Evolutionary conservation across 2,797 vertebrate species (phyloP), one percentile per base, ranked within the genome.

Genomic region (Emydoidea blandingii): DNA sequence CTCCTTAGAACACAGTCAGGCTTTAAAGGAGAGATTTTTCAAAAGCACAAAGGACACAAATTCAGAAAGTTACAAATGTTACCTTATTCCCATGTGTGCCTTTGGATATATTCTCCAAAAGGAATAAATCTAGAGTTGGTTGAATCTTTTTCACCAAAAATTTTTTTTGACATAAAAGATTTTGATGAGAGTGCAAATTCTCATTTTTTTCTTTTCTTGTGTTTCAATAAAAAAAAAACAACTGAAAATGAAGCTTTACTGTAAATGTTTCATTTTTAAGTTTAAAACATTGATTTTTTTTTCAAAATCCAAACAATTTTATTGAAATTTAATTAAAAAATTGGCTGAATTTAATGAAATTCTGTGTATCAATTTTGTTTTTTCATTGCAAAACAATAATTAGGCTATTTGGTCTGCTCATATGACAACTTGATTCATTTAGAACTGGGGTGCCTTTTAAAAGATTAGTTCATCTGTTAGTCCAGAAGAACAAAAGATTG

Each of bases 371-470:
- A 0, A 12, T n/a, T 21, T 23, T 76, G 72, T 41, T 56, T 34
- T 23, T 14, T 78, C 52, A 72, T 54, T 79, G 44, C 44, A 6
- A 0, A 83, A 12, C 12, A 89, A 81, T 78, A 16, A 8, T 10
- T 2, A 14, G 14, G 14, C 21, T 54, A 59, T 85, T 14, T 31
- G 37, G 21, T 57, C 27, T 31, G 15, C 57, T n/a, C 29, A 1
- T 2, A 37, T 6, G 47, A 37, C 23, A 34, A 15, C 14, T 72
- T 23, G 2, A 41, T 84, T 31, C 5, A 0, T 3, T n/a, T 72
- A 10, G 4, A 0, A 2, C 65, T 0, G 0, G 52, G 0, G 27
- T 79, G 82, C 1, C 54, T 85, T 59, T 53, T n/a, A 15, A 19
- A 65, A 65, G 34, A 65, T 31, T 34, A 9, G 31, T 65, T 37